Evolutionary conservation across 1,140 invertebrate species (phyloP), one percentile per base, ranked within the genome.

Genomic region (Nasonia longicornis): DNA sequence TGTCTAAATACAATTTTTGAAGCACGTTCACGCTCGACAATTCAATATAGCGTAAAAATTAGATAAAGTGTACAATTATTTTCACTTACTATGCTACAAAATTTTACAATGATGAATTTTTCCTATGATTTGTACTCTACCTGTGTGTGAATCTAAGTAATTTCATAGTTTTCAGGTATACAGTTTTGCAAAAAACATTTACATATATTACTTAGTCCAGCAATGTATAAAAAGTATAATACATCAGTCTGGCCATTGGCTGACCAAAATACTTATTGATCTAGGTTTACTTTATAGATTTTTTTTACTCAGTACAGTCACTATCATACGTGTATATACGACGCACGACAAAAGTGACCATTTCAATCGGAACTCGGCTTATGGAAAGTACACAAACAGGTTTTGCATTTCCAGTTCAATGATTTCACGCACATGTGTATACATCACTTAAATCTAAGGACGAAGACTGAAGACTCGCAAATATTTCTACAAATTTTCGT

Each of bases 201-300:
- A 89, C 86, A 88, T 82, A 86, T 84, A 85, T 86, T 80, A 87
- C 82, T 86, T 87, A 87, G 85, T 86, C 84, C 84, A 85, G 86
- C 85, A 86, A 87, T 86, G 85, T 88, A 86, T 89, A 89, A 88
- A 89, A 86, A 86, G 82, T 89, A 89, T 89, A 87, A 87, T 90
- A 89, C 88, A 90, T 90, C 88, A 90, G 89, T 90, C 89, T 86
- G 88, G 87, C 86, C 86, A 85, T 67, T 75, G 70, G 77, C 75
- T 87, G 86, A 86, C 87, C 84, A 86, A n/a, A 87, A 87, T 87
- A 87, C 86, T 86, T 86, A 84, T 81, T 42, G 72, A 83, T 82
- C 84, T 84, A 82, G 42, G 12, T 83, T 80, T 80, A 77, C 66
- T 74, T 74, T 58, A 35, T 73, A 76, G 38, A 12, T 77, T 75